Evolutionary conservation across 2,888 invertebrate species (phyloP).

Genomic region (Pristionchus fissidentatus): DNA sequence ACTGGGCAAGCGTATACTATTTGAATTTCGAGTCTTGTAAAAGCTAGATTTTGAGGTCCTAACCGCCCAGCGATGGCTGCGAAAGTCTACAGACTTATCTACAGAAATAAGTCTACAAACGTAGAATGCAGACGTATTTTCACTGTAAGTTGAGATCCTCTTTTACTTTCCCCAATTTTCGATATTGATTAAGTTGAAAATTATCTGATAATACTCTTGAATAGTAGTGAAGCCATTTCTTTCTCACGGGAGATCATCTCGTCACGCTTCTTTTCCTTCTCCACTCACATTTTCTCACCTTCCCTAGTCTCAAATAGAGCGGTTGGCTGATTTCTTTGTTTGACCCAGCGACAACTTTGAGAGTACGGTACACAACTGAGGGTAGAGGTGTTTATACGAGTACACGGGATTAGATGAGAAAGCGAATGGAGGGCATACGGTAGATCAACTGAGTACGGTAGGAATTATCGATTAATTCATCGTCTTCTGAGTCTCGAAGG

Average conservation of each 20-base stretch:
- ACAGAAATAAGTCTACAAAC: too few relatives aligned
- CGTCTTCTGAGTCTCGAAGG: constrained; percentile 19
- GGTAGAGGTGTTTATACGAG: constrained; percentile 45
- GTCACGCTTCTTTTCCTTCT: not conserved
- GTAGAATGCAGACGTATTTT: too few relatives aligned
- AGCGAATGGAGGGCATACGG: not conserved
- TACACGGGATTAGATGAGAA: not conserved
- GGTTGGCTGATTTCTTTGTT: constrained; percentile 29
- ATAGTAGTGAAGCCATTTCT: constrained; percentile 6
- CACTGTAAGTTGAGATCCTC: not conserved
- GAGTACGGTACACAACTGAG: constrained; percentile 43
- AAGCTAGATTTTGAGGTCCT: too few relatives aligned
- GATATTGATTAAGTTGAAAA: not conserved
- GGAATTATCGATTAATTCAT: not conserved
- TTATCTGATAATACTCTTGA: not conserved
- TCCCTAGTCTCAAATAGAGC: constrained; percentile 12
- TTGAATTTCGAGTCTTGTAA: too few relatives aligned
- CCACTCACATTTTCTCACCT: constrained; percentile 12
- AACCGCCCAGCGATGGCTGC: too few relatives aligned
- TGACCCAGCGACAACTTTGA: constrained; percentile 1
- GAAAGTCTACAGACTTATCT: too few relatives aligned
- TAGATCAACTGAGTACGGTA: not conserved
- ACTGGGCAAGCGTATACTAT: too few relatives aligned
- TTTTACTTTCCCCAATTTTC: not conserved
- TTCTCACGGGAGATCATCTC: not conserved